Evolutionary conservation across 2,113 vertebrate species (phyloP).

Genomic region (Plectropomus leopardus): DNA sequence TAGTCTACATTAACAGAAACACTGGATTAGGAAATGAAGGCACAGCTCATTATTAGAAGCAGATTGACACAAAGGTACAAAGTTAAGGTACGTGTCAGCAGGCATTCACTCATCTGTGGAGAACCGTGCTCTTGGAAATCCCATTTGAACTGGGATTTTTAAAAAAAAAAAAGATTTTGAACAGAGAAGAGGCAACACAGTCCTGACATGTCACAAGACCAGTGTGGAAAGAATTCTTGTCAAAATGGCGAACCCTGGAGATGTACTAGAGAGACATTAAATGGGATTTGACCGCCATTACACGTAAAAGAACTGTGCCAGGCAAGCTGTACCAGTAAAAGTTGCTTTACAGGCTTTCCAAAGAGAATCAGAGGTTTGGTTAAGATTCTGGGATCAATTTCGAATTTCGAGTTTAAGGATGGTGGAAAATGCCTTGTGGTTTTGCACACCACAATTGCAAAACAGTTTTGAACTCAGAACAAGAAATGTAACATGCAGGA

Average conservation of each 20-base stretch:
- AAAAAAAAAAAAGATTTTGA: slow-evolving; percentile 25
- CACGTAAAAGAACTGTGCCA: background rate
- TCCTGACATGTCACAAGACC: slow-evolving; percentile 74
- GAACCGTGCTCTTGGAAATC: slow-evolving; percentile 23
- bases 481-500: slow-evolving; percentile 32
- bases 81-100: slow-evolving; percentile 51
- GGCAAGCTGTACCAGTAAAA: background rate
- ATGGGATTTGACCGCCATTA: slow-evolving; percentile 27
- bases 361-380: background rate
- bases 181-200: slow-evolving; percentile 33
- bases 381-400: slow-evolving; percentile 23
- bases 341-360: background rate
- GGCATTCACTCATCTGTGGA: slow-evolving; percentile 45
- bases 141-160: background rate
- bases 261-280: slow-evolving; percentile 37
- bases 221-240: slow-evolving; percentile 42
- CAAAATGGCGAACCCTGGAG: slow-evolving; percentile 66
- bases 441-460: slow-evolving; percentile 62
- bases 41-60: slow-evolving; percentile 32
- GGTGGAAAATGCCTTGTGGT: slow-evolving; percentile 72
- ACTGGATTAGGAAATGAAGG: slow-evolving; percentile 15
- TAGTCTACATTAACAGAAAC: slow-evolving; percentile 12
- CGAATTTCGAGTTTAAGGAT: slow-evolving; percentile 44
- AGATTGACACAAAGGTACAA: slow-evolving; percentile 19
- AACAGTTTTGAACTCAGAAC: slow-evolving; percentile 38